phyloP scores from a whole-genome alignment of 2,888 invertebrate species.

The Dolomedes plantarius region DNA sequence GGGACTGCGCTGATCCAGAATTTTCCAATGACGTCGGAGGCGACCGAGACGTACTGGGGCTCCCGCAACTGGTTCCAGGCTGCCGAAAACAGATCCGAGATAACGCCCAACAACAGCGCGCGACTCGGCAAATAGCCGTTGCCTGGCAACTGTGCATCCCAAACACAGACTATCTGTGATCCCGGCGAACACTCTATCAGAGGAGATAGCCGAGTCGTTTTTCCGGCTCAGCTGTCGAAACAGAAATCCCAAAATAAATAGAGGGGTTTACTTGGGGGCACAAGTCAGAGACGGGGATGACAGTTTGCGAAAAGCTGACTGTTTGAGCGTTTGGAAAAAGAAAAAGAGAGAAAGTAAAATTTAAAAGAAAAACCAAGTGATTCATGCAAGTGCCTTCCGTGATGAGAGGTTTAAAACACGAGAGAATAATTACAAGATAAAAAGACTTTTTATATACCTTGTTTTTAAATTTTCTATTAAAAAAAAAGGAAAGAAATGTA shows the following conservation, averaged over 20 bases:
- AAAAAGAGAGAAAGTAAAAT: no score
- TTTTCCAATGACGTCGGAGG: background rate
- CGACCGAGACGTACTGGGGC: background rate
- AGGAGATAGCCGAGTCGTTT: background rate
- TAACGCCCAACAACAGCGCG: background rate
- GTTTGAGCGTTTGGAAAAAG: no score
- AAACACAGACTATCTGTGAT: background rate
- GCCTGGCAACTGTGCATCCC: background rate
- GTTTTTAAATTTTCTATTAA: no score
- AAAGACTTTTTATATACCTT: no score
- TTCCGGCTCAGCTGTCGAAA: background rate
- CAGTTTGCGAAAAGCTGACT: no score
- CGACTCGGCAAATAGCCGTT: background rate
- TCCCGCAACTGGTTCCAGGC: background rate
- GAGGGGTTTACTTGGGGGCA: no score
- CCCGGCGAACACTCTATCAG: background rate
- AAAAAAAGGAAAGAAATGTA: no score
- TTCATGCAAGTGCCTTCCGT: no score
- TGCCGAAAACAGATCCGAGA: background rate
- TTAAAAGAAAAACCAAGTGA: no score
- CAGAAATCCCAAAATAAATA: background rate
- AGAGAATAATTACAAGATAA: no score
- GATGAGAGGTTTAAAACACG: no score
- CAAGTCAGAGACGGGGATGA: no score
- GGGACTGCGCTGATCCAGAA: background rate